Conservation (phyloP, 2,888 invertebrate genomes). For the Oscheius onirici region DNA sequence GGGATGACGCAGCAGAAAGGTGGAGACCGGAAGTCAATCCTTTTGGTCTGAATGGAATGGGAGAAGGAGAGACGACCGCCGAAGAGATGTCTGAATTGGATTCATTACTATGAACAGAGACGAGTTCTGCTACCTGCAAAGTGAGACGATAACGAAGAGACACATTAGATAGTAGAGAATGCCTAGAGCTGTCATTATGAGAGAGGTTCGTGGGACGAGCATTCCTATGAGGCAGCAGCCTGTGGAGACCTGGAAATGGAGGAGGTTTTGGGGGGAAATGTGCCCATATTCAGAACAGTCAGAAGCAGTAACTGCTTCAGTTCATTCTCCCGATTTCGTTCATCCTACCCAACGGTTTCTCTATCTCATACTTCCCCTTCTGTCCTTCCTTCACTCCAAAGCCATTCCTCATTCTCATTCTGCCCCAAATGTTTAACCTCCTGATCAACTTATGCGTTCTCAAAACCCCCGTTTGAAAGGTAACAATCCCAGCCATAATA, state of each 20-base stretch:
- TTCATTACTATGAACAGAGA: neutral
- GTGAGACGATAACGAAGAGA: conserved; percentile 67
- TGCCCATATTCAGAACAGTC: no score
- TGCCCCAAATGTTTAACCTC: no score
- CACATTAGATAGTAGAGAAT: conserved; percentile 69
- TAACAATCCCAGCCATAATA: no score
- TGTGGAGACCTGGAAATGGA: conserved; percentile 56
- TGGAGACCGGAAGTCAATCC: conserved; percentile 65
- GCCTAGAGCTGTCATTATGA: conserved; percentile 63
- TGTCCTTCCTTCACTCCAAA: no score
- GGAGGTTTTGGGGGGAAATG: no score
- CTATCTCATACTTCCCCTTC: no score
- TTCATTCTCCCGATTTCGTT: no score
- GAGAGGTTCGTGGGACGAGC: conserved; percentile 64
- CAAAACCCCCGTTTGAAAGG: no score
- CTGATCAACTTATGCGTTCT: no score
- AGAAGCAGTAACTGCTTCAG: no score
- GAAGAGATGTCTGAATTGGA: conserved; percentile 47
- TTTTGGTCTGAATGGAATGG: conserved; percentile 45
- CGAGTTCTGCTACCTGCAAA: conserved; percentile 47
- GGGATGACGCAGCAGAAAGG: conserved; percentile 68
- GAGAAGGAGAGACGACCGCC: conserved; percentile 53
- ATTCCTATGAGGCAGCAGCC: conserved; percentile 65
- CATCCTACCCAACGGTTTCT: no score
- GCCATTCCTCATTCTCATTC: no score